These are phyloP conservation scores for Vireo altiloquus DNA, from an alignment of 2,113 vertebrate genomes.

Conservation along the genomic window DNA sequence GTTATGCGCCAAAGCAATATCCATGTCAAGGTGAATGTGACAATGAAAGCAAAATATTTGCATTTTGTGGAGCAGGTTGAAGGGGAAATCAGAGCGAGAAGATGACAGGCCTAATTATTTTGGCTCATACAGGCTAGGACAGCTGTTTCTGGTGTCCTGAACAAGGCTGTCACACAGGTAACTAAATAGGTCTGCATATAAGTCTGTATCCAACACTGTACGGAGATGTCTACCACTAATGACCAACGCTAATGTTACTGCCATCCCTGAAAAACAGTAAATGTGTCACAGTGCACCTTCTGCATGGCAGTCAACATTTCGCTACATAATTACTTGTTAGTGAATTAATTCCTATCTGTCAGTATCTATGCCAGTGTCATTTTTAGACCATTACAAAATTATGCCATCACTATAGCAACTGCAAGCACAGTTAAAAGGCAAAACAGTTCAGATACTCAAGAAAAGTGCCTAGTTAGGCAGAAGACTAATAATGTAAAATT, in stretches of 20 bases:
- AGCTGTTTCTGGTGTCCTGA: constrained; percentile 99
- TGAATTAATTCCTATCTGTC: constrained; percentile 94
- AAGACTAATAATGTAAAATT: constrained; percentile 67
- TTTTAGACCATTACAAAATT: constrained; percentile 88
- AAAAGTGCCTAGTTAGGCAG: constrained; percentile 78
- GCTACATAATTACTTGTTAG: constrained; percentile 95
- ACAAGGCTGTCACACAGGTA: constrained; percentile 99
- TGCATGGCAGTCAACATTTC: constrained; percentile 94
- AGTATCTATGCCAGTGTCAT: constrained; percentile 83
- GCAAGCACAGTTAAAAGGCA: constrained; percentile 80
- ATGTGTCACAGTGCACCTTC: constrained; percentile 88
- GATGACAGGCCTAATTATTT: constrained; percentile 99
- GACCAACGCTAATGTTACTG: constrained; percentile 99
- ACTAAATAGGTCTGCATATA: constrained; percentile 97
- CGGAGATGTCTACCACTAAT: constrained; percentile 94
- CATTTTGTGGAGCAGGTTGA: constrained; percentile 99
- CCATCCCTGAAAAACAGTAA: constrained; percentile 90
- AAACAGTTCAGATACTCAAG: constrained; percentile 76
- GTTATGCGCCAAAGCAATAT: constrained; percentile 99
- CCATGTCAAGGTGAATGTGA: constrained; percentile 99
- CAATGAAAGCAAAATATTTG: constrained; percentile 99
- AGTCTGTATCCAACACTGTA: constrained; percentile 90
- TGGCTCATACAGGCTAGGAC: constrained; percentile 99
- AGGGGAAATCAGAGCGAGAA: constrained; percentile 95
- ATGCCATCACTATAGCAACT: constrained; percentile 86